Conservation (phyloP, 2,888 invertebrate species). For the Ellobium chinense region DNA sequence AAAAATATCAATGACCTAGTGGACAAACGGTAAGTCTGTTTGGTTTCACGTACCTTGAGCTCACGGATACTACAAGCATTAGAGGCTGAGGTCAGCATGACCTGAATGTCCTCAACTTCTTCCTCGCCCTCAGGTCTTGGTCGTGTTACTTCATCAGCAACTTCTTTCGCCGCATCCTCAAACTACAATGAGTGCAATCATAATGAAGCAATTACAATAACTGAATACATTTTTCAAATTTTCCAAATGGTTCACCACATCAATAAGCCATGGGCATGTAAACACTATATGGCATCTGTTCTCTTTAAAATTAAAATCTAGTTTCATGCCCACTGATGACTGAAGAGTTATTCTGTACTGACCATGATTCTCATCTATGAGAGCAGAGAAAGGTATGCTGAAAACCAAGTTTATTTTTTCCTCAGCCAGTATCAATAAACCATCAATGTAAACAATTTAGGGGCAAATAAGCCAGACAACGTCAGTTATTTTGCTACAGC, state of each 20-base stretch:
- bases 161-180: slow-evolving; percentile 96
- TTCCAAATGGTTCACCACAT: neutral
- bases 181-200: slow-evolving; percentile 81
- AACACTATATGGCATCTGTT: too few species aligned
- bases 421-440: too few species aligned
- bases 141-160: slow-evolving; percentile 95
- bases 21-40: neutral
- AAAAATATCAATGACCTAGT: neutral
- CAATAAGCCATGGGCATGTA: too few species aligned
- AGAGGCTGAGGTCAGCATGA: slow-evolving; percentile 91
- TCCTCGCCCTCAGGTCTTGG: slow-evolving; percentile 95
- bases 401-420: too few species aligned
- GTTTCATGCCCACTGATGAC: too few species aligned
- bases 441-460: too few species aligned
- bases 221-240: neutral
- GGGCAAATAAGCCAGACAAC: too few species aligned
- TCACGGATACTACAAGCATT: slow-evolving; percentile 90
- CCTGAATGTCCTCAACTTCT: slow-evolving; percentile 93
- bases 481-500: too few species aligned
- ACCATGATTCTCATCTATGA: too few species aligned
- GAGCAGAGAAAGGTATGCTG: too few species aligned
- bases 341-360: too few species aligned
- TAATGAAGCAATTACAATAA: neutral
- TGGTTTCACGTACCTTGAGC: slow-evolving; percentile 87
- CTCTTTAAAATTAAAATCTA: too few species aligned